Evolutionary conservation across 2,888 invertebrate genomes (phyloP), one percentile per base, ranked within the genome.

Genomic region (Anagyrus pseudococci): DNA sequence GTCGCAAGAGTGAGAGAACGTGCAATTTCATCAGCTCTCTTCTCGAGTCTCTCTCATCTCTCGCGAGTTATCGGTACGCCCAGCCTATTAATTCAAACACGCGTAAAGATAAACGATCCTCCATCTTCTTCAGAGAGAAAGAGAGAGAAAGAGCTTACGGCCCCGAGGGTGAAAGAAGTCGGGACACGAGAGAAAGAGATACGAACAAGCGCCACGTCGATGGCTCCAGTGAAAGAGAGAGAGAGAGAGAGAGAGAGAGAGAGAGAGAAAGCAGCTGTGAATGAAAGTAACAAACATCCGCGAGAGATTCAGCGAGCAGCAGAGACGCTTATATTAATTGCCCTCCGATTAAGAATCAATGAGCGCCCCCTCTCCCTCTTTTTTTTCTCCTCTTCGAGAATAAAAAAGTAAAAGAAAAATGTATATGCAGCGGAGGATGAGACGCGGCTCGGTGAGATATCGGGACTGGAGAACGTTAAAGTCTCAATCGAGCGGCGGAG

Each of bases 331-430:
- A n/a, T n/a, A 54, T 58, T 63, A 54, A 58, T 63, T 58, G 37
- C 44, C 13, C 23, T 6, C 15, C 43, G 53, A 52, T 58, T 48
- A 43, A 47, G 29, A 59, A 59, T 59, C 55, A 64, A 64, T 56
- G 48, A 64, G 55, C 58, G 17, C 62, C 15, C 13, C 17, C 40
- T 20, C n/a, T 58, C 7, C 37, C 41, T 22, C 46, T n/a, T n/a
- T n/a, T n/a, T n/a, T n/a, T n/a, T n/a, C n/a, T n/a, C n/a, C n/a
- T n/a, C n/a, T n/a, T n/a, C 4, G 17, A 10, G 6, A 23, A 19
- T 29, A 44, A 44, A 26, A 43, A 53, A 20, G 23, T 23, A 47
- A 25, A 37, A 47, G 1, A 47, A 17, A 13, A 37, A 47, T 25
- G 4, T 47, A 40, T 40, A 7, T 1, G 19, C 17, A 23, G 22